phyloP scores from a whole-genome alignment of 2,888 invertebrate species.

The Amiota minor region DNA sequence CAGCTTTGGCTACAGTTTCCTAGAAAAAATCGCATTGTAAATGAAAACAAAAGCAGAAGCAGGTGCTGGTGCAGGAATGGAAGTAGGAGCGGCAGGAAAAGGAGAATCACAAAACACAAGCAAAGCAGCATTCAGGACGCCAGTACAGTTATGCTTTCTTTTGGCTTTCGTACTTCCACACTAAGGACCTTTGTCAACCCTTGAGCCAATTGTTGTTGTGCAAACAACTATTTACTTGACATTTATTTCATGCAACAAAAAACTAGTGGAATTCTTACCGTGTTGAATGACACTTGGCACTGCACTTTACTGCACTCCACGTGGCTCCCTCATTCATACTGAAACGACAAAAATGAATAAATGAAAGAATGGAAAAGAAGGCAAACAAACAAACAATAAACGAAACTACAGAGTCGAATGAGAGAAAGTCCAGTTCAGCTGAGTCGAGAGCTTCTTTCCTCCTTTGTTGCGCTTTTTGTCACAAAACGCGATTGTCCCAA shows the following conservation, averaged over 20 bases:
- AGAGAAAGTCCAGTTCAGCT: neutral
- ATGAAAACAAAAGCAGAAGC: no score
- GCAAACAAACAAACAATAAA: neutral
- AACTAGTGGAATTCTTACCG: neutral
- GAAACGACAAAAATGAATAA: neutral
- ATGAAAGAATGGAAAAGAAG: neutral
- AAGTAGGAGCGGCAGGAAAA: no score
- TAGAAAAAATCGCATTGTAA: conserved; percentile 23
- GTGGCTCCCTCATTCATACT: neutral
- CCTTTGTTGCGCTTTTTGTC: conserved; percentile 20
- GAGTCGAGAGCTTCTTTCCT: neutral
- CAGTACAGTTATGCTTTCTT: neutral
- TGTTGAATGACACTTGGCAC: conserved; percentile 22
- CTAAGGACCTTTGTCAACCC: neutral
- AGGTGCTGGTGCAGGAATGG: no score
- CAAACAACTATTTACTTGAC: conserved; percentile 51
- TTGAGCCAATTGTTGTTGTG: conserved; percentile 54
- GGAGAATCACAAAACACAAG: no score
- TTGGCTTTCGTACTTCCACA: neutral
- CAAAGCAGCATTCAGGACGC: no score
- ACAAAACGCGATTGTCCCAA: conserved; percentile 17
- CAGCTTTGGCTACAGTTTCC: conserved; percentile 13
- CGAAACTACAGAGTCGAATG: neutral
- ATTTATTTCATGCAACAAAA: conserved; percentile 31
- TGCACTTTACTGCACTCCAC: neutral